Evolutionary conservation across 2,888 invertebrate species (phyloP).

Genomic region (Cephus pygmeus): DNA sequence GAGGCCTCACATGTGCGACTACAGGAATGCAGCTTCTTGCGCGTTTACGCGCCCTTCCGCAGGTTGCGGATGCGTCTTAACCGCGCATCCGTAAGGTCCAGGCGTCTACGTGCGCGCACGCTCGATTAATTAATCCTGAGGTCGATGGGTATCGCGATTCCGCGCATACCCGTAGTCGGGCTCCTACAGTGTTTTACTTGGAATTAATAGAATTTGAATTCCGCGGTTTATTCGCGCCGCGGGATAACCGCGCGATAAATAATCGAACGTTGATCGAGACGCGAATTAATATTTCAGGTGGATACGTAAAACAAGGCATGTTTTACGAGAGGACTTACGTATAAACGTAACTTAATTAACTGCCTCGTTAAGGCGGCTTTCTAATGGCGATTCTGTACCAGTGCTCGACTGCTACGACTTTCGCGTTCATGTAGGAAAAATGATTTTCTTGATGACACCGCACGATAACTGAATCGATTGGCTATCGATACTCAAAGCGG

Average conservation of each 20-base stretch:
- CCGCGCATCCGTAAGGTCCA: neutral
- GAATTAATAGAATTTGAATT: neutral
- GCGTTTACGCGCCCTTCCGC: neutral
- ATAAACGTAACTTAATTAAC: neutral
- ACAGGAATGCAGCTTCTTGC: neutral
- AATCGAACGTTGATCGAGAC: neutral
- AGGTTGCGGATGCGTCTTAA: neutral
- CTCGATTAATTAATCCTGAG: neutral
- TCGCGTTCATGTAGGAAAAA: neutral
- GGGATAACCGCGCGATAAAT: neutral
- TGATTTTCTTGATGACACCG: neutral
- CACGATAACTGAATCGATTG: neutral
- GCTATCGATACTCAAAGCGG: neutral
- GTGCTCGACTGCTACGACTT: neutral
- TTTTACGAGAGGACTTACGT: neutral
- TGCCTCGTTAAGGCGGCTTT: neutral
- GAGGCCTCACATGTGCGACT: neutral
- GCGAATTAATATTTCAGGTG: neutral
- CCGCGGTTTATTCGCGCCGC: neutral
- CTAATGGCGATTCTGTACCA: neutral
- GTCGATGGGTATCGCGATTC: neutral
- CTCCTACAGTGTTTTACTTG: neutral
- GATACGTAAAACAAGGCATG: neutral
- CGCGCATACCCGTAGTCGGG: neutral
- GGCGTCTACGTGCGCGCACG: neutral